Conservation (phyloP, 2,113 vertebrate species). For the Hippoglossus stenolepis region DNA sequence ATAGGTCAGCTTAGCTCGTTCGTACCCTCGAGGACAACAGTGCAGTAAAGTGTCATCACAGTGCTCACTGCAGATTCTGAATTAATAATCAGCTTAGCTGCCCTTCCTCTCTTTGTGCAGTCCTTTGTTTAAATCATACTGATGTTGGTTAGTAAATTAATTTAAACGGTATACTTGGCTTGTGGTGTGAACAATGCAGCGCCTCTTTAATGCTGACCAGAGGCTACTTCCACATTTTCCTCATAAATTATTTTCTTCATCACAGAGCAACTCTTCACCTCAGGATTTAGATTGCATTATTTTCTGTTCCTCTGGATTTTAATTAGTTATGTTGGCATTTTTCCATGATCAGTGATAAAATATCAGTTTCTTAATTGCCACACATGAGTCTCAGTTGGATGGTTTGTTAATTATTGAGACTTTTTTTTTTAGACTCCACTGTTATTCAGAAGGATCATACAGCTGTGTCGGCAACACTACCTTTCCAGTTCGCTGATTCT, state of each 20-base stretch:
- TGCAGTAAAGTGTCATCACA: slow-evolving; percentile 16
- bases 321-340: not conserved
- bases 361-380: not conserved
- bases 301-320: not conserved
- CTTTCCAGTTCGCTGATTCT: not conserved
- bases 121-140: slow-evolving; percentile 3
- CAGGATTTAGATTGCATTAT: not conserved
- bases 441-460: not conserved
- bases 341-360: not conserved
- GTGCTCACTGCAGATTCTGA: slow-evolving; percentile 29
- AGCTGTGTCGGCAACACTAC: not conserved
- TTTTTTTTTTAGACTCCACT: not conserved
- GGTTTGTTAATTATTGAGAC: not conserved
- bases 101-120: not conserved
- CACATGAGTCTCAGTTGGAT: not conserved
- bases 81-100: not conserved
- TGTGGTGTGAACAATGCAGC: slow-evolving; percentile 16
- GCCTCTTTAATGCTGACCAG: slow-evolving; percentile 2
- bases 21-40: slow-evolving; percentile 13
- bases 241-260: slow-evolving; percentile 28
- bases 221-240: not conserved
- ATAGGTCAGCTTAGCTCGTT: slow-evolving; percentile 7
- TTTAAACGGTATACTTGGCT: not conserved
- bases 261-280: not conserved
- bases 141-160: not conserved